Evolutionary conservation across 2,797 vertebrate species (phyloP).

Genomic region (Lithobates pipiens): DNA sequence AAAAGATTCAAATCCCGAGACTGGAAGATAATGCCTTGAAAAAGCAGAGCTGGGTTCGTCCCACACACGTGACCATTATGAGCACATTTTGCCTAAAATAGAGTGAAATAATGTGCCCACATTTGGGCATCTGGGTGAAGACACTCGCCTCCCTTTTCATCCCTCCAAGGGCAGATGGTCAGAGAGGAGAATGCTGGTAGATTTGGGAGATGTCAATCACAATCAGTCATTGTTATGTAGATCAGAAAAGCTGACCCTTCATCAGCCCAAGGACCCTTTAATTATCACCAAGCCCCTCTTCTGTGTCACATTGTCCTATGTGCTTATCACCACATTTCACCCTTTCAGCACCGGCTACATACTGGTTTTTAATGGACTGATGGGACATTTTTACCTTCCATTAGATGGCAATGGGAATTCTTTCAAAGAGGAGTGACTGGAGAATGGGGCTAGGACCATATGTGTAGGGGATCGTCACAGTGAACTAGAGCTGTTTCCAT

Average conservation of each 20-base stretch:
- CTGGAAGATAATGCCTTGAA: no score
- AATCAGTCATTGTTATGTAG: constrained; percentile 30
- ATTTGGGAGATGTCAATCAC: background rate
- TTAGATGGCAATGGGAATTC: background rate
- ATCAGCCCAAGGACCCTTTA: background rate
- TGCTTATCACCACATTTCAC: constrained; percentile 23
- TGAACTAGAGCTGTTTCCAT: no score
- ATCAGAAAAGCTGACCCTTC: constrained; percentile 7
- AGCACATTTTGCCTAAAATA: background rate
- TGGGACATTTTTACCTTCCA: background rate
- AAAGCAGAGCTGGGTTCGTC: no score
- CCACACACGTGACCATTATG: background rate
- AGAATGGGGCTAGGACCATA: no score
- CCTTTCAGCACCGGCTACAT: background rate
- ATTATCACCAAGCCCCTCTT: constrained; percentile 13
- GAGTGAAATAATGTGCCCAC: background rate
- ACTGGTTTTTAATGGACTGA: constrained; percentile 17
- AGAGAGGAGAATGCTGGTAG: background rate
- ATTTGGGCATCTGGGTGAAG: background rate
- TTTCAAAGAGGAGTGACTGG: background rate
- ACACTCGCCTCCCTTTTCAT: background rate
- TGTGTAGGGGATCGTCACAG: no score
- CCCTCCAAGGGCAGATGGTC: constrained; percentile 19
- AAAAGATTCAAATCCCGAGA: no score
- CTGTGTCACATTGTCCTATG: background rate